Base-by-base conservation (phyloP, 35 echinoderm and acorn worm genomes). In the Ptychodera flava region DNA sequence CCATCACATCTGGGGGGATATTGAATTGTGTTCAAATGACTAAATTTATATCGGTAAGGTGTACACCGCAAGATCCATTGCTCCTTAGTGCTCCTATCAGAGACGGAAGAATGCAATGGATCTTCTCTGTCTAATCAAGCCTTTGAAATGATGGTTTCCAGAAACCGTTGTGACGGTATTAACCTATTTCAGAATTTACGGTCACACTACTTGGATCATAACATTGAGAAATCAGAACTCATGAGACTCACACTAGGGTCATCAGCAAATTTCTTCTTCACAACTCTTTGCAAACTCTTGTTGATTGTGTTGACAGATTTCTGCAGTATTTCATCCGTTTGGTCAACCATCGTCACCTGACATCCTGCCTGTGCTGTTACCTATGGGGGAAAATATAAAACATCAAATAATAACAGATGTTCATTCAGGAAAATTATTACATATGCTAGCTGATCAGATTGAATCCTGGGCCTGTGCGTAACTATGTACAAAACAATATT, bases 241-340 rank as follows among this genome's bases (percentile, higher is more conserved):
- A 37, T 30, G 27, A 34, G 15, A 88, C 95, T 90, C 86, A 99
- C 96, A 87, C 76, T 77, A 38, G 93, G 82, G 85, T 99, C 93
- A 85, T 94, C 96, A 64, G 89, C 93, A 87, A 85, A 92, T 79
- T 99, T 99, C 81, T 99, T 99, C 83, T 94, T 99, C 0, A 90
- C 93, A 15, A 99, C 90, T 83, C 96, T 91, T 2, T 90, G 83
- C 2, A 99, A 45, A 78, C 92, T 99, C 81, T 94, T 94, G 34
- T 92, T 80, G 33, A 99, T 99, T 16, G 81, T 85, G 29, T 88
- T 77, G 77, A 85, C 82, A 27, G 96, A 99, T 81, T 99, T 87
- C 77, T 87, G 31, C 36, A 99, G 75, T 31, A 99, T 94, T 28
- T 99, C 90, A 45, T 92, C 85, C 29, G 90, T 84, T 79, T 92